phyloP scores from a whole-genome alignment of 2,797 vertebrate genomes.

The Sitta carolinensis region DNA sequence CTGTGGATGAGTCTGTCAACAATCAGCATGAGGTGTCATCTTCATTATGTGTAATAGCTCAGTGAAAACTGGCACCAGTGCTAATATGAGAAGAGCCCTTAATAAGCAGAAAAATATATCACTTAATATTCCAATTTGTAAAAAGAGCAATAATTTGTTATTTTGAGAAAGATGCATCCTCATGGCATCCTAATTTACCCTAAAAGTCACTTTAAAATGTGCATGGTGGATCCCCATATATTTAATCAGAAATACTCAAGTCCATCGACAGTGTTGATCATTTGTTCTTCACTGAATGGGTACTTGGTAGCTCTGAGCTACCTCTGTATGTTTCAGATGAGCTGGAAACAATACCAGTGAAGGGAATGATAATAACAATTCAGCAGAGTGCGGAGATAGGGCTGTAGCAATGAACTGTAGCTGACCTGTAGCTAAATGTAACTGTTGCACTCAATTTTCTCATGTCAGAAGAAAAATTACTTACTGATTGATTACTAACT shows the following conservation, averaged over 20 bases:
- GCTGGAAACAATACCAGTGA: not conserved
- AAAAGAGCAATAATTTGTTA: not conserved
- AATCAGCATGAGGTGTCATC: not conserved
- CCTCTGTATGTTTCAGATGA: not conserved
- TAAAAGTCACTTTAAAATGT: not conserved
- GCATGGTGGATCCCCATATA: rapidly evolving
- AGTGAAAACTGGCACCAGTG: not conserved
- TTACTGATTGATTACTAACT: not conserved
- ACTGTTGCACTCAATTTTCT: not conserved
- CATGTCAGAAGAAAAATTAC: not conserved
- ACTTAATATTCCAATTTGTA: not conserved
- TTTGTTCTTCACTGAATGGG: not conserved
- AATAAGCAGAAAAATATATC: not conserved
- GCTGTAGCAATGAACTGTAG: not conserved
- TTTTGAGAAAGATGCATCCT: not conserved
- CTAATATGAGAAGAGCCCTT: not conserved
- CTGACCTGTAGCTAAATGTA: not conserved
- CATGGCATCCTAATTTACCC: not conserved
- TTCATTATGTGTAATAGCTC: not conserved
- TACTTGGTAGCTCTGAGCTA: rapidly evolving
- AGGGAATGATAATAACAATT: not conserved
- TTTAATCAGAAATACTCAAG: not conserved
- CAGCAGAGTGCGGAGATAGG: not conserved
- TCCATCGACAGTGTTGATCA: not conserved
- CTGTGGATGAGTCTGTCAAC: not conserved